Base-by-base conservation (phyloP, 2,113 vertebrate genomes). In the Pseudonaja textilis region DNA sequence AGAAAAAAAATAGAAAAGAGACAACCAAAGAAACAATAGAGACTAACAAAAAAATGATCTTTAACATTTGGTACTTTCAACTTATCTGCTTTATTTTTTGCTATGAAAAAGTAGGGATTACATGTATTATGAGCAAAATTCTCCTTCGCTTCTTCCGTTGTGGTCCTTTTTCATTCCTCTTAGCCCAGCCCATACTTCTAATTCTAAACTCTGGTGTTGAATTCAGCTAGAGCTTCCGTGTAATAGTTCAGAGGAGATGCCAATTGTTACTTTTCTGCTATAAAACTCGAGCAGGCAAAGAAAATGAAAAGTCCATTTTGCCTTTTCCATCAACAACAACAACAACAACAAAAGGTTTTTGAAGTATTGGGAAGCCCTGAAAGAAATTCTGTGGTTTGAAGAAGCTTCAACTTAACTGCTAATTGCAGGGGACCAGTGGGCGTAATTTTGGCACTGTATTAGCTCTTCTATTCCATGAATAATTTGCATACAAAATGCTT, bases 401-500 rank as follows among this genome's bases (percentile, higher is more conserved):
- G 98, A 97, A 96, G 97, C 97, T 98, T 98, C 97, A 98, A 98
- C 97, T 98, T 98, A 98, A 98, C 97, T 98, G 99, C 99, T 99
- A 99, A 99, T 99, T 99, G 98, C 99, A 98, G 99, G 98, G 98
- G 98, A 98, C 98, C 98, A 95, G 98, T 98, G 98, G 98, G 98
- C 96, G 97, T 97, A 97, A 97, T 98, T 97, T 98, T 98, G 98
- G 99, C 98, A 98, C 98, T 98, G 97, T 98, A 99, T 99, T 98
- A 99, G 98, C 99, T 99, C 98, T 99, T 98, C 98, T 99, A 99
- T 98, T 99, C 98, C 98, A 99, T 98, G 98, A 99, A 98, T 98
- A 98, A 99, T 99, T 99, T 99, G 99, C 99, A 99, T 99, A 99
- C 99, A 99, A 99, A 99, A 99, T 99, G 98, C 99, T 99, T 99